Conservation (phyloP, 1,140 invertebrate genomes). For the Aphelinus certus region DNA sequence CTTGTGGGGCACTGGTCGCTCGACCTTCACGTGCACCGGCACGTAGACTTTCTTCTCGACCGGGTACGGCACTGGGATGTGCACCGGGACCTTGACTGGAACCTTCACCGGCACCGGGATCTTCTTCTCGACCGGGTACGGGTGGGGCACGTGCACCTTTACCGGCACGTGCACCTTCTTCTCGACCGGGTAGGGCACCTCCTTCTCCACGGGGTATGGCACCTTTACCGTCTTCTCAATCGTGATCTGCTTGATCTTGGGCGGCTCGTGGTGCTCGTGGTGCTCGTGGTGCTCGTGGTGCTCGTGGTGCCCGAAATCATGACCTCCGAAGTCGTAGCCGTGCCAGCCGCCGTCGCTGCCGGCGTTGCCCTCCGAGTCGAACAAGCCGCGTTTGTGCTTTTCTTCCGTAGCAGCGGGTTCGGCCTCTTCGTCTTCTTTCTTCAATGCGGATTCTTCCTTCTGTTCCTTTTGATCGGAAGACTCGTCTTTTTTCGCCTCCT, state of each 20-base stretch:
- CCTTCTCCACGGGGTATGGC: conserved; percentile 70
- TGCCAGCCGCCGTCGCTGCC: conserved; percentile 59
- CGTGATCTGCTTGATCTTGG: conserved; percentile 67
- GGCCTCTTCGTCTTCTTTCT: conserved; percentile 34
- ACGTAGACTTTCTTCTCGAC: conserved; percentile 58
- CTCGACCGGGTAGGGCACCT: conserved; percentile 59
- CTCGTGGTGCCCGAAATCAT: conserved; percentile 9
- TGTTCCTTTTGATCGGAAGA: conserved; percentile 55
- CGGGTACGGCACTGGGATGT: conserved; percentile 60
- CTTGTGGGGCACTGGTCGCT: conserved; percentile 64
- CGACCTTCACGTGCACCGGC: conserved; percentile 51
- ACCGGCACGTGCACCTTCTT: conserved; percentile 62
- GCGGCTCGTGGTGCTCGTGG: conserved; percentile 56
- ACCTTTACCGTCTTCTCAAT: conserved; percentile 74
- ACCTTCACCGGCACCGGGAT: conserved; percentile 62
- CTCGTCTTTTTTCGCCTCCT: conserved; percentile 35
- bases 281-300: not conserved
- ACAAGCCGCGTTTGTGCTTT: conserved; percentile 74
- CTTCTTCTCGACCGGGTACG: conserved; percentile 59
- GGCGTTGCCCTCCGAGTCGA: conserved; percentile 65
- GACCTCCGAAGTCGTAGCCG: conserved; percentile 37
- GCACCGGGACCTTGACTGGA: conserved; percentile 66
- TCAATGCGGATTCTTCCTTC: conserved; percentile 52
- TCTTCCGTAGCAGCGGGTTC: conserved; percentile 61
- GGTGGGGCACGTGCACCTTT: conserved; percentile 56